Percentiles rank a stretch among this genome's conserved stretches.
These are phyloP conservation scores for rat (Rattus norvegicus) DNA, from an alignment of 2,113 vertebrate genomes.

Conservation along the genomic window GRCr8 NC_086026.1:41186501-41187000, in stretches of 20 bases:
- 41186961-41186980: background rate
- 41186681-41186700: constrained; percentile 48
- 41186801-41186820: background rate
- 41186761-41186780: background rate
- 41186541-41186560: constrained; percentile 55
- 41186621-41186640: background rate
- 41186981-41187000: background rate
- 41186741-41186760: constrained; percentile 9
- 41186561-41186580: constrained; percentile 20
- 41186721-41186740: background rate
- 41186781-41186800: background rate
- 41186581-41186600: constrained; percentile 32
- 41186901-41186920: background rate
- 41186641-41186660: constrained; percentile 53
- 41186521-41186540: constrained; percentile 16
- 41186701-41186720: constrained; percentile 35
- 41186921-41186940: background rate
- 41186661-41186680: constrained; percentile 35
- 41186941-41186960: background rate
- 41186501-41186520: constrained; percentile 26
- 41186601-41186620: constrained; percentile 49
- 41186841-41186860: too few species aligned
- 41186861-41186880: too few species aligned
- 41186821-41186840: too few species aligned
- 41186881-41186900: too few species aligned